These are phyloP conservation scores for Nilaparvata lugens DNA, from an alignment of 1,140 invertebrate genomes.

Conservation along the genomic window DNA sequence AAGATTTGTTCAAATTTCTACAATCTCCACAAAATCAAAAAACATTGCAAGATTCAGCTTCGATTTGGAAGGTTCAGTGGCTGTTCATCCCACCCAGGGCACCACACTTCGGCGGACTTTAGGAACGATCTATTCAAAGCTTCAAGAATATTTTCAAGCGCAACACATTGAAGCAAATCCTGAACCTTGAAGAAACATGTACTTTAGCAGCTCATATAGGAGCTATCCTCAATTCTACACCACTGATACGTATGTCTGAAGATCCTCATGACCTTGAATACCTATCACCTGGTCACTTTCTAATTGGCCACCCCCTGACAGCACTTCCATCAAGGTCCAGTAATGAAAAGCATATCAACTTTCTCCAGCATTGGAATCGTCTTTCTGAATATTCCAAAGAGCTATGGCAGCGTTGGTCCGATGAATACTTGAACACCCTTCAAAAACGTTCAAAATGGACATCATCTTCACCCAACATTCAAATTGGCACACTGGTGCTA, in stretches of 20 bases:
- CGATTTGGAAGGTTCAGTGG: slow-evolving; percentile 13
- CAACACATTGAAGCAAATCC: no score
- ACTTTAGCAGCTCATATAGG: slow-evolving; percentile 29
- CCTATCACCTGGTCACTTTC: slow-evolving; percentile 28
- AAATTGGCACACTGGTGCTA: slow-evolving; percentile 29
- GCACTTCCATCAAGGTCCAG: slow-evolving; percentile 30
- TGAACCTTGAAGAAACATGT: slow-evolving; percentile 26
- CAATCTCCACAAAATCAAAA: neutral
- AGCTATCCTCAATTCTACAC: slow-evolving; percentile 29
- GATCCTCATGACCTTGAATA: slow-evolving; percentile 24
- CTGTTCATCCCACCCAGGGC: slow-evolving; percentile 27
- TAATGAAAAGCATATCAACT: slow-evolving; percentile 15
- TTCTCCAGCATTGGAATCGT: slow-evolving; percentile 21
- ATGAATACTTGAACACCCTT: slow-evolving; percentile 30
- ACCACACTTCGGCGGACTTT: slow-evolving; percentile 29
- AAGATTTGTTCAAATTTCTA: neutral
- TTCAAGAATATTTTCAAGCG: slow-evolving; percentile 15
- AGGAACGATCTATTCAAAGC: slow-evolving; percentile 27
- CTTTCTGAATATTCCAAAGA: slow-evolving; percentile 25
- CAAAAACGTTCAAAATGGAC: slow-evolving; percentile 28
- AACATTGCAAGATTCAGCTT: neutral
- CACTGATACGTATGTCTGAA: slow-evolving; percentile 17
- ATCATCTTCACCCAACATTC: slow-evolving; percentile 14
- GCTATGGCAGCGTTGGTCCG: slow-evolving; percentile 31
- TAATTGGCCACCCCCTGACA: slow-evolving; percentile 28